These are phyloP conservation scores for Anastrepha ludens DNA, from an alignment of 1,140 invertebrate species.

Conservation along the genomic window DNA sequence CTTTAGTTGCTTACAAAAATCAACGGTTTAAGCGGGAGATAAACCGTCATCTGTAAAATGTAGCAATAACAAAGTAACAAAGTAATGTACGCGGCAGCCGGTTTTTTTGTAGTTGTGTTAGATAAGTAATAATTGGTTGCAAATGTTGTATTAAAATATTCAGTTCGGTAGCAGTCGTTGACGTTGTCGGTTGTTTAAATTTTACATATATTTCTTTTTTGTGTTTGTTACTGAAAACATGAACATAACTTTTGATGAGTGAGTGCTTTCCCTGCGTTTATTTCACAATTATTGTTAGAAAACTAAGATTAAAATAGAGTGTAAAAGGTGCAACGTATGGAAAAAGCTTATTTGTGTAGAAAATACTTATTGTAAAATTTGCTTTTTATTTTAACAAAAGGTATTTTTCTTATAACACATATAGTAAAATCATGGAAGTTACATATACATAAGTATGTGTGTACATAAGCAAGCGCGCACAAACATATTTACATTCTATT, in stretches of 20 bases:
- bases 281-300: neutral
- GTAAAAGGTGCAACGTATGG: too few relatives aligned
- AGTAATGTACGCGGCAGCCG: neutral
- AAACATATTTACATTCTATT: too few relatives aligned
- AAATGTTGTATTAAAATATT: constrained; percentile 21
- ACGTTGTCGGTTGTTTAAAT: constrained; percentile 10
- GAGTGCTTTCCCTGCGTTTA: neutral
- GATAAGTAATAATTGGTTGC: neutral
- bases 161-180: constrained; percentile 7
- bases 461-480: neutral
- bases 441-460: neutral
- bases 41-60: constrained; percentile 11
- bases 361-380: too few relatives aligned
- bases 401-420: too few relatives aligned
- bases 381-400: too few relatives aligned
- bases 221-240: neutral
- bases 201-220: neutral
- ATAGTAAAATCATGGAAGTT: too few relatives aligned
- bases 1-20: neutral
- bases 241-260: neutral
- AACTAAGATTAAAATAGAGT: too few relatives aligned
- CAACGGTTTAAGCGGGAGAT: neutral
- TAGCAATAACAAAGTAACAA: neutral
- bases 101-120: neutral
- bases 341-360: too few relatives aligned